These are phyloP conservation scores for Pogoniulus pusillus DNA, from an alignment of 2,797 vertebrate species.

Conservation along the genomic window DNA sequence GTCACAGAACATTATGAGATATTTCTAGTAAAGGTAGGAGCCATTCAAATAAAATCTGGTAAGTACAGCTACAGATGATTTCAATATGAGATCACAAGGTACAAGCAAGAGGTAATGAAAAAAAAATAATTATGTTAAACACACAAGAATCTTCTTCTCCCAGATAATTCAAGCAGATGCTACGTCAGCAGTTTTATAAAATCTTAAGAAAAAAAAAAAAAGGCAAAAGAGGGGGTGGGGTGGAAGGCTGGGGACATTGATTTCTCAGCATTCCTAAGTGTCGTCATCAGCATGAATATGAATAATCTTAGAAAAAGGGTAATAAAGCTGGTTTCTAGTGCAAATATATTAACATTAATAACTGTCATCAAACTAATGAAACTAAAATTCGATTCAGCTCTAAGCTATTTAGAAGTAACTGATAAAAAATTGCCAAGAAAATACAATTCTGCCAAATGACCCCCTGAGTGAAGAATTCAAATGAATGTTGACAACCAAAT, in stretches of 20 bases:
- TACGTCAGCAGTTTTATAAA: not conserved
- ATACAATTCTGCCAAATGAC: slow-evolving; percentile 1
- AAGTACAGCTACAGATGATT: not conserved
- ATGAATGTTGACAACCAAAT: slow-evolving; percentile 13
- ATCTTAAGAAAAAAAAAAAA: not conserved
- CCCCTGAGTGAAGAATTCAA: not conserved
- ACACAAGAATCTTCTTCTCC: not conserved
- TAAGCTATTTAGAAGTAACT: slow-evolving; percentile 26
- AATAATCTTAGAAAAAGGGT: not conserved
- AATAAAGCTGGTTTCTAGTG: not conserved
- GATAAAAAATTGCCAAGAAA: not conserved
- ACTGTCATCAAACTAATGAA: slow-evolving; percentile 37
- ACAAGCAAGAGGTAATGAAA: not conserved
- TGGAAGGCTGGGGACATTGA: not conserved
- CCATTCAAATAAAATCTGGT: slow-evolving; percentile 9
- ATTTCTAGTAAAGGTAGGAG: slow-evolving; percentile 20
- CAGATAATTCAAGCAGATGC: not conserved
- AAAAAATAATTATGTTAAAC: not conserved
- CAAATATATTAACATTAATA: slow-evolving; percentile 37
- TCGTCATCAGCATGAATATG: not conserved
- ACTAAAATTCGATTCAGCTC: slow-evolving; percentile 18
- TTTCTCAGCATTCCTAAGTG: not conserved
- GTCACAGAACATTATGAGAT: not conserved
- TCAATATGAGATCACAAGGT: not conserved
- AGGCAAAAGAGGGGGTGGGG: not conserved